These are phyloP conservation scores for Geotrypetes seraphini DNA, from an alignment of 2,797 vertebrate species.

Conservation along the genomic window DNA sequence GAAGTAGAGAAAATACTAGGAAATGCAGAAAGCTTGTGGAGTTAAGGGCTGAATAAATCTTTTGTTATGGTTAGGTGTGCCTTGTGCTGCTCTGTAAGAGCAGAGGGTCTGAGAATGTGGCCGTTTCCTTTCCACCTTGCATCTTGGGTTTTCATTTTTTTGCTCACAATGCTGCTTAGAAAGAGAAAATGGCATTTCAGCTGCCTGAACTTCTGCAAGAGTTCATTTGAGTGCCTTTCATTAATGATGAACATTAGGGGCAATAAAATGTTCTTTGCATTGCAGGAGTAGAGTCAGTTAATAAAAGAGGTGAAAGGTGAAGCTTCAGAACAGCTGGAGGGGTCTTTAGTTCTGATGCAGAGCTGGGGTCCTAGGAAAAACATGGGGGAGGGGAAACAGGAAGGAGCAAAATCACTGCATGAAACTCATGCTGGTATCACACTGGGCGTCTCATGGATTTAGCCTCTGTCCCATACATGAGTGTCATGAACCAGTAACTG, in stretches of 20 bases:
- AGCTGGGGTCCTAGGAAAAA: too few species aligned
- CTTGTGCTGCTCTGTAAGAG: too few species aligned
- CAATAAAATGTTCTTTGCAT: conserved; percentile 62
- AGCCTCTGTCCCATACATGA: too few species aligned
- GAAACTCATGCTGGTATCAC: too few species aligned
- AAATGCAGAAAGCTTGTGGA: too few species aligned
- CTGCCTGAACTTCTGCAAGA: conserved; percentile 72
- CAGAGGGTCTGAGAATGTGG: too few species aligned
- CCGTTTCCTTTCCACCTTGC: neutral
- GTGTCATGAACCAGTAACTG: neutral
- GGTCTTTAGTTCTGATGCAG: conserved; percentile 23
- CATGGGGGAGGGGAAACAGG: too few species aligned
- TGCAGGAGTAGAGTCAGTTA: conserved; percentile 14
- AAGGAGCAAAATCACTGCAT: neutral
- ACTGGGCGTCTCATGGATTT: too few species aligned
- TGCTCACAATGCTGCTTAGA: conserved; percentile 58
- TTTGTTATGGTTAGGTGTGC: too few species aligned
- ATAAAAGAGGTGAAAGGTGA: conserved; percentile 31
- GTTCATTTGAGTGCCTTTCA: conserved; percentile 71
- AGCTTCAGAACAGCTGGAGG: conserved; percentile 33
- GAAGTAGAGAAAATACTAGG: too few species aligned
- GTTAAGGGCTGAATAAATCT: too few species aligned
- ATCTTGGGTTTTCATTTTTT: conserved; percentile 33
- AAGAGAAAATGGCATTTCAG: too few species aligned
- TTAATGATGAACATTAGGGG: conserved; percentile 73